Evolutionary conservation across 2,888 invertebrate species (phyloP), one percentile per base, ranked within the genome.

Genomic region (Anticlea derivata): DNA sequence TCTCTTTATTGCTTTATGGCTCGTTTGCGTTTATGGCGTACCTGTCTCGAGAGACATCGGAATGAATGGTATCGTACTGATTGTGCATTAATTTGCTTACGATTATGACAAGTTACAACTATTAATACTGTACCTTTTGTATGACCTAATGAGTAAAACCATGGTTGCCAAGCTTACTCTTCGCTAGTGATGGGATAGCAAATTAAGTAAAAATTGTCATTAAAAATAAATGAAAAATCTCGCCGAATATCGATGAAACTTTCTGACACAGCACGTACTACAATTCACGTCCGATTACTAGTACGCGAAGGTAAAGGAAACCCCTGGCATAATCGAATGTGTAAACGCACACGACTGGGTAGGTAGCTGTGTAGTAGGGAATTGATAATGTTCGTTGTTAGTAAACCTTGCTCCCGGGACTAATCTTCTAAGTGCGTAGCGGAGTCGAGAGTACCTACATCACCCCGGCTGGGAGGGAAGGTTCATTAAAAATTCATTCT

Each of bases 401-500:
- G 79, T 79, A 76, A 81, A 78, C 73, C 52, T 78, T 68, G 78
- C 87, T 83, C 86, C 69, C 71, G 86, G 83, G 88, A 83, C 88
- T 89, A 90, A 90, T 89, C 87, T 89, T 75, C 84, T 88, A 87
- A 89, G 90, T 89, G 89, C 88, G 89, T 85, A 78, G 73, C 78
- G 75, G 64, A 58, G 62, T 50, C 57, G 53, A 66, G 63, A 35
- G 61, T 58, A 45, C 48, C 48, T 48, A 45, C 48, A 50, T 48
- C 30, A 55, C 45, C 26, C 48, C 47, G 61, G 61, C 66, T 60
- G 70, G 71, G 71, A 69, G 68, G 68, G 69, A 78, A 67, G 68
- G 70, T 78, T 89, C 87, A 89, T 90, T 90, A 90, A 89, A 89
- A 89, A 87, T 89, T 89, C 88, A 90, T 89, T 89, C 89, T 87